Evolutionary conservation across 2,888 invertebrate species (phyloP).

Genomic region (Creontiades dilutus): DNA sequence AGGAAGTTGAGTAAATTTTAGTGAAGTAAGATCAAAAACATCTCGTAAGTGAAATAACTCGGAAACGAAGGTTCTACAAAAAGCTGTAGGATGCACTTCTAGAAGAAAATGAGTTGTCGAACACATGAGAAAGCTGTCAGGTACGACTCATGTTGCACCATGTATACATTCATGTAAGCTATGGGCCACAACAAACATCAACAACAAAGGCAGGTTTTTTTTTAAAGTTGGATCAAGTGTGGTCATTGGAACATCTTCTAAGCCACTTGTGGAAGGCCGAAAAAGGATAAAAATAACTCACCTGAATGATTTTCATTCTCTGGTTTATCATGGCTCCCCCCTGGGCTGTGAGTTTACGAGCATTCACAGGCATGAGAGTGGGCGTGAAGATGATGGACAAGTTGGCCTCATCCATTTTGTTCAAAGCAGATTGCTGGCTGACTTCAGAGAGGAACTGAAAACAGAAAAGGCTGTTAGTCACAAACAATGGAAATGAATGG

Average conservation of each 20-base stretch:
- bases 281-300: conserved; percentile 77
- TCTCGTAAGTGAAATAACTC: too few species aligned
- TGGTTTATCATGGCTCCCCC: conserved; percentile 81
- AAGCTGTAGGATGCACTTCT: too few species aligned
- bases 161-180: too few species aligned
- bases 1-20: background rate
- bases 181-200: too few species aligned
- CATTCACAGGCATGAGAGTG: conserved; percentile 87
- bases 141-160: too few species aligned
- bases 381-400: conserved; percentile 92
- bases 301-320: conserved; percentile 86
- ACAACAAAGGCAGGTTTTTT: too few species aligned
- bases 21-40: background rate
- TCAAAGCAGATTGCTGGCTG: conserved; percentile 84
- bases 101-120: too few species aligned
- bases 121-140: too few species aligned
- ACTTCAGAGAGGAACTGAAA: conserved; percentile 85
- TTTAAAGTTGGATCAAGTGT: too few species aligned
- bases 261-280: too few species aligned
- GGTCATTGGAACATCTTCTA: too few species aligned
- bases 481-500: too few species aligned
- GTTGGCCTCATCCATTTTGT: conserved; percentile 92
- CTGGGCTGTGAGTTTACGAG: conserved; percentile 74
- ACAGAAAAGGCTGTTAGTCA: conserved; percentile 72
- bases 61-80: background rate